Base-by-base conservation (phyloP, 2,113 vertebrate species). In the Limnothrissa miodon region DNA sequence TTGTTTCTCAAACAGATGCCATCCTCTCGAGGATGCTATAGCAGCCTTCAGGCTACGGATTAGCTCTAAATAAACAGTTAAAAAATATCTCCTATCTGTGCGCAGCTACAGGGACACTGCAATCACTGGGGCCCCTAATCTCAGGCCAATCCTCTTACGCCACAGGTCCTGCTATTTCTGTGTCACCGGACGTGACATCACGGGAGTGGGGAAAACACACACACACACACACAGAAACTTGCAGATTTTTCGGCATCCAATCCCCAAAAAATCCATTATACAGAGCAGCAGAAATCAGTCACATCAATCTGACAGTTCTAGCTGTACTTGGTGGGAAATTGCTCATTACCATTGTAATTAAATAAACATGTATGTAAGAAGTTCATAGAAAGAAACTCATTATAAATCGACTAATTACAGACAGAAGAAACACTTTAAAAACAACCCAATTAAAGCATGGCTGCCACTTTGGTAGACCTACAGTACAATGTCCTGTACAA, bases 91-190 rank as follows among this genome's bases (percentile, higher is more conserved):
- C 42, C 46, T 82, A 48, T 74, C 36, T 79, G 70, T 74, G 62
- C 78, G 79, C 83, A 87, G 39, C 83, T 85, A 86, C 84, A 83
- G 86, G 80, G 83, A 80, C 82, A 87, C 84, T 85, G 88, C 92
- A 87, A 93, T 93, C 92, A 88, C 87, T 62, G 33, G 88, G 62
- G 83, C 88, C 86, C 88, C 86, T 95, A 94, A 94, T 94, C 93
- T 93, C 89, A 80, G 88, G 86, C 86, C 88, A 95, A 95, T 95
- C 94, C 94, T 94, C 93, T 95, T 93, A 93, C 78, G 79, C 74
- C 85, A 80, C 81, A 78, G 44, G 62, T 81, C 83, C 59, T 42
- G 78, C 92, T 93, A 91, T 92, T 92, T 90, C 91, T 93, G 88
- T 80, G 87, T 88, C 88, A 91, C 87, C 82, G 81, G 90, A 89